These are phyloP conservation scores for Spizella passerina DNA, from an alignment of 2,797 vertebrate species.

Conservation along the genomic window DNA sequence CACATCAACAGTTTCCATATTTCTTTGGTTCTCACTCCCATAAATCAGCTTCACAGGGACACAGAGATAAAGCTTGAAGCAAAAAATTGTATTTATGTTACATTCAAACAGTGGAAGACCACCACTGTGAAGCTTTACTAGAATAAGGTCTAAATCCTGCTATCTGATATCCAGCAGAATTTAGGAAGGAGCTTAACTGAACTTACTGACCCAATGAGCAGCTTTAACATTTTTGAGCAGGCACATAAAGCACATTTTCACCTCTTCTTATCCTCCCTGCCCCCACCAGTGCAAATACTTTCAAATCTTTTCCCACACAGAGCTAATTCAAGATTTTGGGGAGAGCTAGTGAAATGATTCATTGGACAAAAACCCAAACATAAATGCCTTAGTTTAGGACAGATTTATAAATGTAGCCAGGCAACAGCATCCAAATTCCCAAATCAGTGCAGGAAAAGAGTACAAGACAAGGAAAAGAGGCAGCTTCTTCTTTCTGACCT, in stretches of 20 bases:
- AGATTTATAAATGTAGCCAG: not conserved
- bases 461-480: not conserved
- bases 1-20: not conserved
- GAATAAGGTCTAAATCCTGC: not conserved
- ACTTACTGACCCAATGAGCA: not conserved
- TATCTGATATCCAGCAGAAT: not conserved
- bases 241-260: not conserved
- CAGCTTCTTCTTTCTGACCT: not conserved
- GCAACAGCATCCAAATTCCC: not conserved
- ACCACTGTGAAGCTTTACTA: not conserved
- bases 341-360: not conserved
- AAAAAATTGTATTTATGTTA: not conserved
- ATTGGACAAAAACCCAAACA: not conserved
- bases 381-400: not conserved
- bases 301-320: not conserved
- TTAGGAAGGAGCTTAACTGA: conserved; percentile 14
- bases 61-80: not conserved
- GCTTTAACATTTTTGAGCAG: not conserved
- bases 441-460: not conserved
- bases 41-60: not conserved
- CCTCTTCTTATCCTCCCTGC: not conserved
- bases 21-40: not conserved
- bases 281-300: not conserved
- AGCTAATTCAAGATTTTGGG: not conserved
- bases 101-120: not conserved